phyloP scores from a whole-genome alignment of 2,888 invertebrate genomes.

The Stenoptilia bipunctidactyla region DNA sequence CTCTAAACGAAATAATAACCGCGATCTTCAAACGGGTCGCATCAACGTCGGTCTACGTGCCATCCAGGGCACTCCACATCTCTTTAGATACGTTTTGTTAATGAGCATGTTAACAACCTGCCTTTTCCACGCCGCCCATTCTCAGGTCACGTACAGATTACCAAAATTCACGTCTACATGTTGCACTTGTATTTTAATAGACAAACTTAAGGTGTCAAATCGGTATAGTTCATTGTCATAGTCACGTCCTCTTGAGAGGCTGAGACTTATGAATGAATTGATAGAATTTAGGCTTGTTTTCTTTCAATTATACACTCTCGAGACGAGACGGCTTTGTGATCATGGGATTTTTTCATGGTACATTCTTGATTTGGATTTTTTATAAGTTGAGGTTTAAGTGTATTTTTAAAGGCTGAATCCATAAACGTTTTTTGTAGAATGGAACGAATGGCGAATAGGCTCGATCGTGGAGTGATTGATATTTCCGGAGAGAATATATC shows the following conservation, averaged over 20 bases:
- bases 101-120: slow-evolving; percentile 65
- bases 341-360: neutral
- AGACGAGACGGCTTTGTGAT: slow-evolving; percentile 19
- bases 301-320: slow-evolving; percentile 41
- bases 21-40: no score
- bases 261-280: slow-evolving; percentile 36
- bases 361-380: no score
- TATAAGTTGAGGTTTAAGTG: no score
- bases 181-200: slow-evolving; percentile 34
- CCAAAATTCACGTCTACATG: slow-evolving; percentile 27
- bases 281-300: slow-evolving; percentile 43
- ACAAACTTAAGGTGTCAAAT: slow-evolving; percentile 36
- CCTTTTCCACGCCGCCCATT: slow-evolving; percentile 45
- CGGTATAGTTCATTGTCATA: slow-evolving; percentile 36
- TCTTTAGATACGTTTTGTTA: slow-evolving; percentile 37
- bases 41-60: no score
- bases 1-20: no score
- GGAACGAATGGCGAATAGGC: no score
- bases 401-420: no score
- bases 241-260: slow-evolving; percentile 64
- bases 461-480: no score
- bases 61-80: slow-evolving; percentile 23
- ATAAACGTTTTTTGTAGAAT: no score
- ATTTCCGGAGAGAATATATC: no score
- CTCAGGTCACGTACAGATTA: slow-evolving; percentile 51